Percentiles rank a stretch among this genome's conserved stretches.
Conservation (phyloP, 2,797 vertebrate species). For the Brachyalestes nurse region DNA sequence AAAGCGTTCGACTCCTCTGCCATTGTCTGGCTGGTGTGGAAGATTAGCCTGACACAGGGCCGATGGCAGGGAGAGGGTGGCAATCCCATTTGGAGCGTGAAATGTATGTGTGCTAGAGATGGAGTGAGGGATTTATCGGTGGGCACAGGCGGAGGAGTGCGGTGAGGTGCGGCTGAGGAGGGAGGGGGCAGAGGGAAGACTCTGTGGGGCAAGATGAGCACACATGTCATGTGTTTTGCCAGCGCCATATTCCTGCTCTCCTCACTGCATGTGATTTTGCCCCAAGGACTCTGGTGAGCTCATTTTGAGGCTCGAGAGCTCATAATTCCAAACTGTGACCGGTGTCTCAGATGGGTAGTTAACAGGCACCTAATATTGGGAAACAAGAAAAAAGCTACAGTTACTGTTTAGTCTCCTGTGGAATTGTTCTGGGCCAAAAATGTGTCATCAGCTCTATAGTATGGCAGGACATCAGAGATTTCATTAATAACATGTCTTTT, state of each 20-base stretch:
- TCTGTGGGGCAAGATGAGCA: slow-evolving; percentile 1
- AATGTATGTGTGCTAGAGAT: slow-evolving; percentile 58
- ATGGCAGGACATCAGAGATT: too few relatives aligned
- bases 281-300: slow-evolving; percentile 4
- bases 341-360: background rate
- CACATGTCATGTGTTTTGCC: slow-evolving; percentile 39
- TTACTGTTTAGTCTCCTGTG: background rate
- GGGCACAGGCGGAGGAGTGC: slow-evolving; percentile 19
- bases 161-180: slow-evolving; percentile 10
- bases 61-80: slow-evolving; percentile 68
- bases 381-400: background rate
- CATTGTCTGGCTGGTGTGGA: slow-evolving; percentile 75
- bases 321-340: background rate
- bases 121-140: slow-evolving; percentile 39
- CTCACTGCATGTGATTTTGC: slow-evolving; percentile 25
- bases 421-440: too few relatives aligned
- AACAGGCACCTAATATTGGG: background rate
- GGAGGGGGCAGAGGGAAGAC: slow-evolving; percentile 23
- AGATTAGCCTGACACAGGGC: slow-evolving; percentile 76
- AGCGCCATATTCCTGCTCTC: slow-evolving; percentile 32
- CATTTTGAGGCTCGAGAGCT: slow-evolving; percentile 9
- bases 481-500: too few relatives aligned
- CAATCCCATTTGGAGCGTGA: slow-evolving; percentile 77
- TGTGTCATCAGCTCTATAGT: too few relatives aligned
- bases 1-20: slow-evolving; percentile 71